Evolutionary conservation across 2,797 vertebrate genomes (phyloP), one percentile per base, ranked within the genome.

Genomic region (Notoglanidium macrostoma): DNA sequence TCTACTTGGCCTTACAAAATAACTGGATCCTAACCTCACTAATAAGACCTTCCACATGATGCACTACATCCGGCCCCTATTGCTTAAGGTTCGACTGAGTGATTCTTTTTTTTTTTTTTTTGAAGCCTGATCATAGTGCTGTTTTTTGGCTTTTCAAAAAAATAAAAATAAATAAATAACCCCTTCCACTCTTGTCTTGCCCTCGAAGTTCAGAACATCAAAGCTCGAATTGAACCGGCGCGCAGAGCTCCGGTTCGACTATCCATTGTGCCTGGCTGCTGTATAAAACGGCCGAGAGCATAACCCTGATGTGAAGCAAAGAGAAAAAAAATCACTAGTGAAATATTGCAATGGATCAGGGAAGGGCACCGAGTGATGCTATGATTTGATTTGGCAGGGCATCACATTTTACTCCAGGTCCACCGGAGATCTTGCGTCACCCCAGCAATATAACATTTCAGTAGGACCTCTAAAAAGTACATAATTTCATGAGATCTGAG

Each of bases 331-430:
- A 81, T 10, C 63, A 59, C 87, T 63, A 81, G 44, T 59, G 44
- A 78, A 83, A 68, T 32, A 78, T 35, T 59, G 79, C 61, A 49
- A 51, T 40, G 40, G 70, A 77, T 81, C 76, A 82, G 21, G 23
- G 17, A 85, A 23, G 26, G n/a, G 72, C 35, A 51, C 78, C 21
- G 49, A 77, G 61, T 35, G 51, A 49, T 81, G 59, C 14, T 17
- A 77, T 68, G 55, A 77, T 61, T 86, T 86, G 84, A 86, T 86
- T 88, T 76, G 29, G 68, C 23, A 26, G 68, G 59, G 78, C 57
- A 85, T 44, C 68, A 67, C 84, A 23, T 74, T 67, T 44, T 49
- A 59, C 55, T 63, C 17, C 59, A 83, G 72, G 29, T 35, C 40
- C 54, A 86, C 40, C 6, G 19, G 19, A 79, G 49, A 55, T 40